Base-by-base conservation (phyloP, 2,888 invertebrate species). In the Dermolepida albohirtum region DNA sequence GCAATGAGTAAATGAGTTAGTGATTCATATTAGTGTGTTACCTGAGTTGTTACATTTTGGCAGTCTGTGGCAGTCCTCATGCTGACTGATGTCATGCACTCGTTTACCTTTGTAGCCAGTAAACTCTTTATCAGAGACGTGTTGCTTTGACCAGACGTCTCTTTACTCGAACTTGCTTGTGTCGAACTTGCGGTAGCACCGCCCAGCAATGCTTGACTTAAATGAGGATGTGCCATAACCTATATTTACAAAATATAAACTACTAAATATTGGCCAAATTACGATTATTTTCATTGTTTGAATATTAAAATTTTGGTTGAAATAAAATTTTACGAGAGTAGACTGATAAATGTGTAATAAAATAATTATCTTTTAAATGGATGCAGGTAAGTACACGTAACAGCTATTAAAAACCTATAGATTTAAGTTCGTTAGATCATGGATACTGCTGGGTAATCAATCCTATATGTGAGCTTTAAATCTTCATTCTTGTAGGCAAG, bases 121-220 rank as follows among this genome's bases (percentile, higher is more conserved):
- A 97, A 88, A 85, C 94, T 96, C 85, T 97, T 97, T 82, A 97
- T 96, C 76, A 96, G 88, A 69, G 95, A 94, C 63, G 94, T 92
- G 79, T 89, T 90, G 67, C 88, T 88, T 72, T 84, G 81, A 83
- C 85, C 5, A 82, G 78, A 2, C 66, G 69, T 66, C 66, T 73
- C 69, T 39, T 67, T 69, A 16, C 51, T 51, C 7, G 66, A 59
- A 16, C 59, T 40, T 8, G 67, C 62, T 16, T 54, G 70, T 47
- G 73, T 64, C 22, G 75, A 67, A n/a, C 76, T 74, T 5, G 78
- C 70, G 70, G 81, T 80, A 50, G 76, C 68, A 66, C 74, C 78
- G 73, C 83, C 86, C 74, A 87, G 78, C 73, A 88, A 81, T 40
- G 88, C 88, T 78, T 88, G 88, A 77, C 87, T 88, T 76, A 89